Percentiles rank a stretch among this genome's conserved stretches.
These are phyloP conservation scores for Amia ocellicauda DNA, from an alignment of 2,113 vertebrate genomes.

Conservation along the genomic window DNA sequence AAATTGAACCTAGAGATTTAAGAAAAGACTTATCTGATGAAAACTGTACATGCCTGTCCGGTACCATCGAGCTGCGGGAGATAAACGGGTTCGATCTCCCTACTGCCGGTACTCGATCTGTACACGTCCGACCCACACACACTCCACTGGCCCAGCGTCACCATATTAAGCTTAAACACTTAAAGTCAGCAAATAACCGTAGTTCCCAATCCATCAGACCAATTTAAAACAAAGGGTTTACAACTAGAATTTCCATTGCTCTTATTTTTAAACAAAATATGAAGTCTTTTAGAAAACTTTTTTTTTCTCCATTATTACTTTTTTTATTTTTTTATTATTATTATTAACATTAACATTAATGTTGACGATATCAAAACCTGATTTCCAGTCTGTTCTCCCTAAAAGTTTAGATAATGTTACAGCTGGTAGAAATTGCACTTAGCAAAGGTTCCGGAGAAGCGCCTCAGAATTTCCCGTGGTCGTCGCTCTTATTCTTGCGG, in stretches of 20 bases:
- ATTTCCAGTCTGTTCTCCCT: constrained; percentile 64
- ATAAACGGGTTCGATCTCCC: constrained; percentile 52
- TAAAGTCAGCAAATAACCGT: constrained; percentile 41
- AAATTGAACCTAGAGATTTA: constrained; percentile 41
- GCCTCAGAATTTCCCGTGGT: constrained; percentile 42
- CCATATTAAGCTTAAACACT: constrained; percentile 46
- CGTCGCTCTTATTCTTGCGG: constrained; percentile 79
- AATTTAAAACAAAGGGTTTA: constrained; percentile 69
- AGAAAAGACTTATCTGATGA: constrained; percentile 53
- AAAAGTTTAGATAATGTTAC: constrained; percentile 62
- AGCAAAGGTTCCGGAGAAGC: constrained; percentile 53
- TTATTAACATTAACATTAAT: constrained; percentile 58
- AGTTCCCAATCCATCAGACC: constrained; percentile 46
- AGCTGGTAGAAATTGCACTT: constrained; percentile 89
- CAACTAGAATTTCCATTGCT: constrained; percentile 63
- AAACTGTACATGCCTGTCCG: constrained; percentile 56
- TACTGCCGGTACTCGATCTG: constrained; percentile 58
- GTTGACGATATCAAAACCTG: constrained; percentile 81
- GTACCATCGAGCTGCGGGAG: constrained; percentile 53
- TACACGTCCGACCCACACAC: constrained; percentile 62
- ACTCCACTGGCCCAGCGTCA: constrained; percentile 45
- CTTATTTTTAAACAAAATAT: constrained; percentile 67
- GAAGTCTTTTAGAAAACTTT: constrained; percentile 77
- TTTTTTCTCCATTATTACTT: too few relatives aligned
- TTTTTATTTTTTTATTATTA: too few relatives aligned